A percentile compares a stretch with the other conserved stretches of the same genome.
phyloP scores from a whole-genome alignment of 2,888 invertebrate species.

The Teinopalpus imperialis region DNA sequence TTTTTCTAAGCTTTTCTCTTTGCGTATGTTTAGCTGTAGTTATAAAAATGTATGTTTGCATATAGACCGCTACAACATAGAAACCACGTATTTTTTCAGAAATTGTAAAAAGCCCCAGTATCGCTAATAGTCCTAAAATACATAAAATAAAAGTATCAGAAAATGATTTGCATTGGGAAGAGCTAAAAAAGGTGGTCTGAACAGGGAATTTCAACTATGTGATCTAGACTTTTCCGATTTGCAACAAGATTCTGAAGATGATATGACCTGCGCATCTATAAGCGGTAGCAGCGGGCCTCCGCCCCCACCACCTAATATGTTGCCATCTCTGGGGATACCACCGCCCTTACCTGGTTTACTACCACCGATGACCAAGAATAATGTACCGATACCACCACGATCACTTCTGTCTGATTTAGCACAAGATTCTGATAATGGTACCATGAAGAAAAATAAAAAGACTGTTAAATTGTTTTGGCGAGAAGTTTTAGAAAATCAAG shows the following conservation, averaged over 20 bases:
- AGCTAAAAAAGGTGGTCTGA: conserved; percentile 87
- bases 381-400: conserved; percentile 63
- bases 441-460: conserved; percentile 94
- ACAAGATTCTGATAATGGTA: conserved; percentile 68
- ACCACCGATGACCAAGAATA: conserved; percentile 62
- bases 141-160: conserved; percentile 92
- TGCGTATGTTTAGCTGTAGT: too few relatives aligned
- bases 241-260: conserved; percentile 92
- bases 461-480: conserved; percentile 99
- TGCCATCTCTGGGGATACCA: conserved; percentile 70
- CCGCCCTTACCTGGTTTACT: conserved; percentile 78
- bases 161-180: conserved; percentile 98
- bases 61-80: too few relatives aligned
- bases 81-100: conserved; percentile 79
- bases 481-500: conserved; percentile 91
- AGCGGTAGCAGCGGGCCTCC: conserved; percentile 87
- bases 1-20: too few relatives aligned
- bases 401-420: conserved; percentile 54
- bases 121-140: conserved; percentile 84
- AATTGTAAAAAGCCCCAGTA: conserved; percentile 86
- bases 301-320: conserved; percentile 88
- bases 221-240: conserved; percentile 98
- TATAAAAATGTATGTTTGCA: too few relatives aligned
- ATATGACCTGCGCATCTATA: conserved; percentile 86
- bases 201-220: conserved; percentile 90